Conservation (phyloP, 1,140 invertebrate genomes). For the Eumaeus atala region DNA sequence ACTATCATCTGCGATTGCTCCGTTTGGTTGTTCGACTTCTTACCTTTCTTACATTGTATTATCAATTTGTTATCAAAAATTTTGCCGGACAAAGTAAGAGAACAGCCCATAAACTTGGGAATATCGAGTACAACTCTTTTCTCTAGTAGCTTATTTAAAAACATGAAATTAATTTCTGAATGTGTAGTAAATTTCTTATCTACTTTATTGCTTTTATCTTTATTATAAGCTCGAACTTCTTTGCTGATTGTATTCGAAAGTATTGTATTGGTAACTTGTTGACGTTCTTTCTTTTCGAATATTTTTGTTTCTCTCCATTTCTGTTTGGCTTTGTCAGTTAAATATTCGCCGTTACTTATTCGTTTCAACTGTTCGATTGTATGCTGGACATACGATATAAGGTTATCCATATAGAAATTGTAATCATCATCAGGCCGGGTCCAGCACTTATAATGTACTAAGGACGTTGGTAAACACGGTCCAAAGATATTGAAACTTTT, state of each 20-base stretch:
- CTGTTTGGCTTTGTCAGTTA: conserved; percentile 56
- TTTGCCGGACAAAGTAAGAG: conserved; percentile 44
- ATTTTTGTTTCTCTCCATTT: conserved; percentile 48
- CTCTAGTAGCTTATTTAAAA: conserved; percentile 49
- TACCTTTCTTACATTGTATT: conserved; percentile 41
- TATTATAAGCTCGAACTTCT: conserved; percentile 37
- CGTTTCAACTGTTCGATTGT: conserved; percentile 62
- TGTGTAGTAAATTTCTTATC: conserved; percentile 16
- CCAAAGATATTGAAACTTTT: conserved; percentile 35
- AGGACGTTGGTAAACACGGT: conserved; percentile 37
- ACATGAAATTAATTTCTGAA: conserved; percentile 54
- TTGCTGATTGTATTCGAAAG: conserved; percentile 43
- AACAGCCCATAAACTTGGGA: conserved; percentile 46
- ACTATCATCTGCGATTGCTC: conserved; percentile 14
- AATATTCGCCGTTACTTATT: conserved; percentile 64
- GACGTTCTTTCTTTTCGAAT: conserved; percentile 9
- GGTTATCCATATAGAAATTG: conserved; percentile 61
- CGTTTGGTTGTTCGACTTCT: neutral
- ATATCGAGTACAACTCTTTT: conserved; percentile 55
- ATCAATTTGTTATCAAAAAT: conserved; percentile 40
- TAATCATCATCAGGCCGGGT: conserved; percentile 55
- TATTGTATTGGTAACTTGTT: conserved; percentile 29
- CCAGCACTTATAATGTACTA: conserved; percentile 56
- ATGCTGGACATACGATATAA: conserved; percentile 55
- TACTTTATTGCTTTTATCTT: conserved; percentile 7